Conservation (phyloP, 2,888 invertebrate genomes). For the Sceliomorpha sp. region DNA sequence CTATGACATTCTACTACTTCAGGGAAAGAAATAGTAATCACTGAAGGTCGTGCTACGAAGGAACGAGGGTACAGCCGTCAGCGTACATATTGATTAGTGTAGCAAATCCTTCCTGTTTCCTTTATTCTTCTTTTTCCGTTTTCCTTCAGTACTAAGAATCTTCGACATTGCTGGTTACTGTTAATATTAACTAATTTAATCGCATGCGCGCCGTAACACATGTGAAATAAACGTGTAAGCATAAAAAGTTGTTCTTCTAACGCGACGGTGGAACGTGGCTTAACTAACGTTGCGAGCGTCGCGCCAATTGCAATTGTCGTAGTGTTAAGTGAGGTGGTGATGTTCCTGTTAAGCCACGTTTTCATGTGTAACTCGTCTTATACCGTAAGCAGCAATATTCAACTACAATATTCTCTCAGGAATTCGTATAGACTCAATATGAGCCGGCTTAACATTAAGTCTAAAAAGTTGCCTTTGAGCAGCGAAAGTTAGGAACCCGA, state of each 20-base stretch:
- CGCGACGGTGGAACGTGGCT: constrained; percentile 18
- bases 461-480: constrained; percentile 64
- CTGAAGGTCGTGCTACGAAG: constrained; percentile 58
- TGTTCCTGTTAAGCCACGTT: constrained; percentile 8
- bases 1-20: constrained; percentile 34
- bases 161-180: constrained; percentile 14
- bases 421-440: constrained; percentile 74
- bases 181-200: constrained; percentile 25
- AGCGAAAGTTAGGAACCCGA: too few relatives aligned
- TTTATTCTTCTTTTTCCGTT: constrained; percentile 10
- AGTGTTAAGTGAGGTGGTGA: not conserved
- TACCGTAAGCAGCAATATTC: constrained; percentile 68
- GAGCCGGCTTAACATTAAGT: constrained; percentile 71
- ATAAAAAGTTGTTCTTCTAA: constrained; percentile 15
- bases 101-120: constrained; percentile 13
- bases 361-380: not conserved
- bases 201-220: constrained; percentile 10
- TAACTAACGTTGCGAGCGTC: not conserved
- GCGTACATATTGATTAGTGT: constrained; percentile 19
- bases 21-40: constrained; percentile 43
- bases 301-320: not conserved
- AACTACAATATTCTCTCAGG: constrained; percentile 74
- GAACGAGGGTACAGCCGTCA: constrained; percentile 53
- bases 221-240: constrained; percentile 21
- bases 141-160: constrained; percentile 8